These are phyloP conservation scores for Listrodromus nycthemerus DNA, from an alignment of 2,888 invertebrate species.

Conservation along the genomic window DNA sequence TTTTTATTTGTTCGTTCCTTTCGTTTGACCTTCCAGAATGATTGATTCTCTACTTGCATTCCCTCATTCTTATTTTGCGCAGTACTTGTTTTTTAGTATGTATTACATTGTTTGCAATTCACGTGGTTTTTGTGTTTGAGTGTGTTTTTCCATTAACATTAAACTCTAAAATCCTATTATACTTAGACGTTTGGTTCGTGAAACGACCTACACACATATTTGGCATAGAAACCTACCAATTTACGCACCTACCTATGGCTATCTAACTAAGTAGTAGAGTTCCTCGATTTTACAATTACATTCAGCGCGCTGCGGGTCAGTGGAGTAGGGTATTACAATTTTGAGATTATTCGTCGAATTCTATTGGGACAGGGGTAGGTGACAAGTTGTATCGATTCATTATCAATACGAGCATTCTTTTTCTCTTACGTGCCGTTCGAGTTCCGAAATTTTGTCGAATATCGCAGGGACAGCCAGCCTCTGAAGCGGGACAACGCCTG, in stretches of 20 bases:
- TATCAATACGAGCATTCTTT: conserved; percentile 31
- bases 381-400: conserved; percentile 23
- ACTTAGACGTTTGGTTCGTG: conserved; percentile 64
- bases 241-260: conserved; percentile 74
- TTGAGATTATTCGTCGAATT: background rate
- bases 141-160: conserved; percentile 49
- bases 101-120: conserved; percentile 21
- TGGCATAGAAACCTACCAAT: conserved; percentile 82
- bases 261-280: conserved; percentile 70
- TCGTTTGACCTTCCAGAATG: conserved; percentile 20
- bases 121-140: background rate
- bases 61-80: background rate
- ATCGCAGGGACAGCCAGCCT: conserved; percentile 33
- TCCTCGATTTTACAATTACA: conserved; percentile 63
- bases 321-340: background rate
- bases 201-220: conserved; percentile 80
- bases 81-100: conserved; percentile 6
- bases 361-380: conserved; percentile 1
- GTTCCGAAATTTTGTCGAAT: conserved; percentile 37
- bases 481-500: conserved; percentile 52
- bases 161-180: conserved; percentile 67
- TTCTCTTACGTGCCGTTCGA: conserved; percentile 41
- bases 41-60: conserved; percentile 28
- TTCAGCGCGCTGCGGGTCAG: conserved; percentile 41
- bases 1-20: conserved; percentile 16